Base-by-base conservation (phyloP, 2,113 vertebrate species). In the Numenius arquata region DNA sequence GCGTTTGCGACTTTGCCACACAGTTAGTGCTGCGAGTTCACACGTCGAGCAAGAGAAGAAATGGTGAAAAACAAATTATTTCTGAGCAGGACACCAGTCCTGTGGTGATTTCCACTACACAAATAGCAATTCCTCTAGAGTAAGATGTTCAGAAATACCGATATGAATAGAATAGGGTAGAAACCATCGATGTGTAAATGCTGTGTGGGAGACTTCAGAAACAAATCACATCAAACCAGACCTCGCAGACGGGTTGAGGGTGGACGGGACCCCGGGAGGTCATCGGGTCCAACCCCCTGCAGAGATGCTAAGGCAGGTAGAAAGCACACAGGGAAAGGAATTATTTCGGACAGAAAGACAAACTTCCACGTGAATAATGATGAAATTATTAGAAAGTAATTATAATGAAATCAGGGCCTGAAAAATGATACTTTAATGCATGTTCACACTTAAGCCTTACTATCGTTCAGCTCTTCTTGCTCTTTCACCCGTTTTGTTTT, bases 41-140 rank as follows among this genome's bases (percentile, higher is more conserved):
- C 4, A 0, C 1, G 2, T 5, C 2, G 0, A 68, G 8, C 20
- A 38, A 59, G 34, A 45, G 30, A 17, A 62, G 68, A 79, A 81
- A 12, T 2, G 12, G 27, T 0, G 32, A 87, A 29, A 63, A 62
- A 12, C 10, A 41, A 88, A 61, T 67, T 22, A 36, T 38, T 88
- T 45, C 45, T 27, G 45, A 78, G 86, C n/a, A 66, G 26, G 74
- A 81, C 56, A 45, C 19, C 38, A 58, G 9, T 18, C 76, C 38
- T n/a, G 16, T 3, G 56, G 74, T 79, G 34, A 79, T 32, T 61
- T 74, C 47, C 66, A 43, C 55, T 27, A 22, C 22, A 74, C 50
- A 50, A 53, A 34, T 0, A 40, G 26, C 6, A 27, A 59, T 52
- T 59, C 23, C 20, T 73, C 76, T 8, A 25, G 45, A 73, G 21